A percentile compares a stretch with the other conserved stretches of the same genome.
Evolutionary conservation across 2,113 vertebrate species (phyloP).

Genomic region (Larimichthys polyactis): DNA sequence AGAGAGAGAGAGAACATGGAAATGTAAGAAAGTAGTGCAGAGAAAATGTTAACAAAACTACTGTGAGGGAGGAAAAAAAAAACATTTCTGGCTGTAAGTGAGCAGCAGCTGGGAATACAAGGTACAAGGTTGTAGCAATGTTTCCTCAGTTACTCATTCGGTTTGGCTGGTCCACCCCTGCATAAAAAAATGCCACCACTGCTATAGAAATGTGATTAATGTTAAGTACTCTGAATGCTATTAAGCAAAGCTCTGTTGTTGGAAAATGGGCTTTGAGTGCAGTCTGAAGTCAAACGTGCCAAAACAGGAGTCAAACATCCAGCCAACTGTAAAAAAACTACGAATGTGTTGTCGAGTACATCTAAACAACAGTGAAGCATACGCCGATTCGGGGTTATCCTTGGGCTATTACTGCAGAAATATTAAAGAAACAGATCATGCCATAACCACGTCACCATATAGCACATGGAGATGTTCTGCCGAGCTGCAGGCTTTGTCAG

Average conservation of each 20-base stretch:
- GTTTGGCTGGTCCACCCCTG: slow-evolving; percentile 27
- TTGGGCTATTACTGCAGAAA: slow-evolving; percentile 21
- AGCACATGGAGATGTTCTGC: slow-evolving; percentile 20
- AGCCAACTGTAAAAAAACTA: not conserved
- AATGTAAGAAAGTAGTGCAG: slow-evolving; percentile 22
- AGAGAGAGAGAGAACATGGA: slow-evolving; percentile 43
- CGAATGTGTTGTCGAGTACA: not conserved
- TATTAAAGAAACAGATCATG: slow-evolving; percentile 43
- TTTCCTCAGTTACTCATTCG: slow-evolving; percentile 30
- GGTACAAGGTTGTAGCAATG: slow-evolving; percentile 35
- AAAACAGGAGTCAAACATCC: not conserved
- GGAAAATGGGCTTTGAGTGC: slow-evolving; percentile 8
- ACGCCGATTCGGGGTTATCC: slow-evolving; percentile 11
- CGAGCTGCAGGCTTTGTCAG: slow-evolving; percentile 31
- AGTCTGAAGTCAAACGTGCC: not conserved
- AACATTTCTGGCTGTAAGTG: slow-evolving; percentile 38
- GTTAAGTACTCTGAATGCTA: slow-evolving; percentile 3
- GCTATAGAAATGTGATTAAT: slow-evolving; percentile 13
- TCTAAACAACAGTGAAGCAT: not conserved
- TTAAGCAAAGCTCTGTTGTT: slow-evolving; percentile 14
- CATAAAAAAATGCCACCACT: not conserved
- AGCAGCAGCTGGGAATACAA: slow-evolving; percentile 45
- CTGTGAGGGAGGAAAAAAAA: slow-evolving; percentile 8
- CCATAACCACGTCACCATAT: not conserved
- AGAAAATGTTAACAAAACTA: slow-evolving; percentile 45